Evolutionary conservation across 2,888 invertebrate genomes (phyloP), one percentile per base, ranked within the genome.

Genomic region (Pharmacophagus antenor): DNA sequence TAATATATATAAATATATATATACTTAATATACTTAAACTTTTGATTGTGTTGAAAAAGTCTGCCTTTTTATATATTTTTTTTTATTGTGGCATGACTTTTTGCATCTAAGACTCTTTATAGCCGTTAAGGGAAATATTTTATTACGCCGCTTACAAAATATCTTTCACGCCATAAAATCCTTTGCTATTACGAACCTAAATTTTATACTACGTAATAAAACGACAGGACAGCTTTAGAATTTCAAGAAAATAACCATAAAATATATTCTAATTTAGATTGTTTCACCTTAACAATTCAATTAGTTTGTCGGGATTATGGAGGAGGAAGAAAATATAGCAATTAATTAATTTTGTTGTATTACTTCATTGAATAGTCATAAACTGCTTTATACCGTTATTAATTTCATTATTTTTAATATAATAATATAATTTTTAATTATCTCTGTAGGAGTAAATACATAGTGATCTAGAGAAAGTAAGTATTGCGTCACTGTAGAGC

Each of bases 141-240:
- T 37, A 47, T 25, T 61, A 56, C 46, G 18, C 10, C 12, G 44
- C 37, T 46, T 22, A 55, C 56, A 51, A 56, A 56, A 47, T 52
- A 52, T 47, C 51, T 56, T 61, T 47, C 41, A 20, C 47, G 46
- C 37, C 56, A 61, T 61, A 56, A 51, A 60, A 51, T 52, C 41
- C 50, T 8, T 41, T 12, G 51, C 47, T 51, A 51, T 56, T 56
- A 52, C 46, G 51, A 51, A 56, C 51, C 55, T 55, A 41, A 60
- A 53, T 60, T 60, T 60, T 60, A 60, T 60, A 46, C 31, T 17
- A 52, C 21, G 55, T 61, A 61, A 56, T 61, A 61, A 54, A 61
- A 61, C 41, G 41, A 20, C 25, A 52, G 56, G 37, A 47, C 41
- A 56, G 55, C 55, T 56, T 60, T 61, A 46, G 41, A 56, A 47